Percentiles rank a stretch among this genome's conserved stretches.
Evolutionary conservation across 2,888 invertebrate genomes (phyloP).

Genomic region (Strigamia transsilvanica): DNA sequence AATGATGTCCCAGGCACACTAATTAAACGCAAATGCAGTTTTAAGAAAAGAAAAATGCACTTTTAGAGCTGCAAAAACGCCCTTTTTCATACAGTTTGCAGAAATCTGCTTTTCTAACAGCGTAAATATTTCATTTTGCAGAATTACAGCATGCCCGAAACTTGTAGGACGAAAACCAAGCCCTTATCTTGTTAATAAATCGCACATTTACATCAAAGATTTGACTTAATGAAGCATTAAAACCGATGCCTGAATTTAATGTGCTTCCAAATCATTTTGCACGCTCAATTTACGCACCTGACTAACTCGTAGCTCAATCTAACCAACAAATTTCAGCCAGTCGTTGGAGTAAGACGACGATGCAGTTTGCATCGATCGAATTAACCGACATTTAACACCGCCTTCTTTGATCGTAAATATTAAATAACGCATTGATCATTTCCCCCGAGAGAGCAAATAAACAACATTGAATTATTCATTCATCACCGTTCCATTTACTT

Average conservation of each 20-base stretch:
- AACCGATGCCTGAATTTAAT: not conserved
- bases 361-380: constrained; percentile 12
- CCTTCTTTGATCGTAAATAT: constrained; percentile 38
- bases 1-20: too few relatives aligned
- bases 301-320: constrained; percentile 19
- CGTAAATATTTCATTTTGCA: not conserved
- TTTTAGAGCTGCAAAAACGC: too few relatives aligned
- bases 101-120: too few relatives aligned
- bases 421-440: constrained; percentile 26
- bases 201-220: not conserved
- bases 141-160: too few relatives aligned
- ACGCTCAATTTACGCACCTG: not conserved
- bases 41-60: too few relatives aligned
- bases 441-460: not conserved
- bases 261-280: constrained; percentile 20
- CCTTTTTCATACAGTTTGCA: too few relatives aligned
- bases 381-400: constrained; percentile 4
- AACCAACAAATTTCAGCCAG: constrained; percentile 20
- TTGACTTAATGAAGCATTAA: constrained; percentile 13
- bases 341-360: not conserved
- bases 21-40: too few relatives aligned
- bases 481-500: not conserved
- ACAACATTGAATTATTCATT: constrained; percentile 35
- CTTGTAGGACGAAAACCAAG: not conserved
- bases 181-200: not conserved